Evolutionary conservation across 2,797 vertebrate species (phyloP), one percentile per base, ranked within the genome.

Genomic region (Lagorchestes hirsutus): DNA sequence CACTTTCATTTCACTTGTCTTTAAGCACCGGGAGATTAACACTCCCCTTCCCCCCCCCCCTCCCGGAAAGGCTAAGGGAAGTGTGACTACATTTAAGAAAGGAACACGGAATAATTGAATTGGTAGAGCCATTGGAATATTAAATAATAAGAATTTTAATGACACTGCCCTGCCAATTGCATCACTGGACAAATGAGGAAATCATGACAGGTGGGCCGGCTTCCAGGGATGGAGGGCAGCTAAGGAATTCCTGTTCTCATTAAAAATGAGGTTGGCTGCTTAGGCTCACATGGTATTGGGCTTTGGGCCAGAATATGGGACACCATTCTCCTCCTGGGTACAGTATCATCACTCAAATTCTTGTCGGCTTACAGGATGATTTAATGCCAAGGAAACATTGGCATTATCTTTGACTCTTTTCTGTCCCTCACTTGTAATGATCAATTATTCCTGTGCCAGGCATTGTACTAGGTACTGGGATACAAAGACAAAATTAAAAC

Each of bases 61-160:
- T 91, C 96, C 54, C 97, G 97, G 3, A 98, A 97, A 95, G 94
- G 96, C 98, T 97, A 96, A 96, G 97, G 96, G 94, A 98, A 97
- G 90, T 97, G 97, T 98, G 98, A 97, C 97, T 97, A 98, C 96
- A 98, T 95, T 97, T 98, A 93, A 97, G 95, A 97, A 98, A 98
- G 97, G 92, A 97, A 97, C 96, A 97, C 97, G 93, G 92, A 96
- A 74, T 93, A 96, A 95, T 94, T 97, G 74, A 95, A 93, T 91
- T 50, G 24, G 91, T 91, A 94, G 91, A n/a, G 54, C 87, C 74
- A 82, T n/a, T 57, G 55, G 82, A 62, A 96, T 96, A 92, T 56
- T 94, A 93, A 94, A 93, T 55, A 56, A 93, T 34, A 34, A 90
- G 95, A 96, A 93, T 97, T 96, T 94, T 27, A 57, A 1, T 58